These are phyloP conservation scores for Astreopora myriophthalma DNA, from an alignment of 64 coral and sea anemone genomes.

Conservation along the genomic window DNA sequence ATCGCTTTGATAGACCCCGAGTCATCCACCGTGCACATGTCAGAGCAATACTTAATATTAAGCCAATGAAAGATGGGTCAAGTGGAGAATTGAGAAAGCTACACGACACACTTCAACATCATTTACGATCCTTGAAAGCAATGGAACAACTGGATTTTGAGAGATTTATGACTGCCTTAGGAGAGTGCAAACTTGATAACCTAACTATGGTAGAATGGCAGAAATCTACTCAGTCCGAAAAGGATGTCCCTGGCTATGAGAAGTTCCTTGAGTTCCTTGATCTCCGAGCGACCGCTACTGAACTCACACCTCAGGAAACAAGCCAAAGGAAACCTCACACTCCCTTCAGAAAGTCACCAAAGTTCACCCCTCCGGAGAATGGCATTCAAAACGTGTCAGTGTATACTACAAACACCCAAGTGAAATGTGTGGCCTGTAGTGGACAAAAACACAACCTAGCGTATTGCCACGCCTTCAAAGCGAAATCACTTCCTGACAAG, in stretches of 20 bases:
- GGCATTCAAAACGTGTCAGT: background rate
- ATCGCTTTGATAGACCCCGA: slow-evolving; percentile 19
- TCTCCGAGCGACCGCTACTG: slow-evolving; percentile 38
- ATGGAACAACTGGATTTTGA: slow-evolving; percentile 37
- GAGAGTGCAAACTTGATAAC: slow-evolving; percentile 3
- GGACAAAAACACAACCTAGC: slow-evolving; percentile 9
- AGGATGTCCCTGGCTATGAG: background rate
- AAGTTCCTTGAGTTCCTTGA: slow-evolving; percentile 54
- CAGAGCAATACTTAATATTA: slow-evolving; percentile 28
- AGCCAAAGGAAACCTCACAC: background rate
- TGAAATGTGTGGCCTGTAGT: background rate
- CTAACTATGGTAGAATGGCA: slow-evolving; percentile 53
- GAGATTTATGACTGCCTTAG: slow-evolving; percentile 41
- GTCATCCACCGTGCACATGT: slow-evolving; percentile 33
- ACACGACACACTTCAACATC: slow-evolving; percentile 53
- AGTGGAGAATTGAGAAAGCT: slow-evolving; percentile 25
- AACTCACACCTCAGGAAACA: background rate
- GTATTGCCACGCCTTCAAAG: slow-evolving; percentile 54
- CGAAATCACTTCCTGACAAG: slow-evolving; percentile 41
- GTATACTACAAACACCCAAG: background rate
- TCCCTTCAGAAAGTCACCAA: background rate
- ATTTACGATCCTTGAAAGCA: slow-evolving; percentile 52
- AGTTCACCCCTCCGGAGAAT: background rate
- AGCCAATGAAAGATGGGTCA: slow-evolving; percentile 46
- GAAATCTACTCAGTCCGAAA: slow-evolving; percentile 19